These are phyloP conservation scores for Brachyptera risi DNA, from an alignment of 2,888 invertebrate species.

Conservation along the genomic window DNA sequence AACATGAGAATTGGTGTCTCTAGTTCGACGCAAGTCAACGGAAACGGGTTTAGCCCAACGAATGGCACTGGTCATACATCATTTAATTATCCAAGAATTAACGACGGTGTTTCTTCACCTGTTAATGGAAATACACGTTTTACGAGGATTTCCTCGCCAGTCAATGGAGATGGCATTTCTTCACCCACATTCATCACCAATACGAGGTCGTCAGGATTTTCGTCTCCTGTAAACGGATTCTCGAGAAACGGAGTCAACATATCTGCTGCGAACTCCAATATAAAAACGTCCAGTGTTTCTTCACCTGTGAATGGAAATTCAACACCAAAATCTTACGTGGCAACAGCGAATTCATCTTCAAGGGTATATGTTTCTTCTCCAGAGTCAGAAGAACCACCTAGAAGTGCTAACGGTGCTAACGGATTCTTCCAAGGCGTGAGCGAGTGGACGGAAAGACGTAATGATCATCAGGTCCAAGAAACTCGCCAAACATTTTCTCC, in stretches of 20 bases:
- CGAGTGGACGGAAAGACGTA: conserved; percentile 55
- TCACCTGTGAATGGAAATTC: conserved; percentile 43
- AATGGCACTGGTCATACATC: background rate
- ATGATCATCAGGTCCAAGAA: conserved; percentile 19
- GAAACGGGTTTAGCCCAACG: background rate
- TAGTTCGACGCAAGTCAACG: conserved; percentile 21
- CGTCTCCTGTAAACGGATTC: conserved; percentile 14
- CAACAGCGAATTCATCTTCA: conserved; percentile 43
- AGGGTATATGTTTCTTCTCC: conserved; percentile 54
- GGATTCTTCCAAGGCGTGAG: conserved; percentile 25
- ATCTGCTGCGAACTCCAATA: background rate
- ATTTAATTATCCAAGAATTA: background rate
- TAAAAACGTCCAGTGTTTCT: conserved; percentile 5
- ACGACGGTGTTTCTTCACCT: background rate
- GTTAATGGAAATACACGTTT: background rate
- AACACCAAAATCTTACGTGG: conserved; percentile 35
- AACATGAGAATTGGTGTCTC: background rate
- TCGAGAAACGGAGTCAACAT: background rate
- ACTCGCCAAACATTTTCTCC: conserved; percentile 18
- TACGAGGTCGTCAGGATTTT: background rate
- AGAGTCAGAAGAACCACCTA: conserved; percentile 46
- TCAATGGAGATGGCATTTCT: background rate
- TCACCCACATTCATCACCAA: background rate
- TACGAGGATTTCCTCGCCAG: conserved; percentile 2
- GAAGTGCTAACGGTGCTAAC: conserved; percentile 36